Conservation (phyloP, 2,888 invertebrate genomes). For the Herminia tarsipennalis region DNA sequence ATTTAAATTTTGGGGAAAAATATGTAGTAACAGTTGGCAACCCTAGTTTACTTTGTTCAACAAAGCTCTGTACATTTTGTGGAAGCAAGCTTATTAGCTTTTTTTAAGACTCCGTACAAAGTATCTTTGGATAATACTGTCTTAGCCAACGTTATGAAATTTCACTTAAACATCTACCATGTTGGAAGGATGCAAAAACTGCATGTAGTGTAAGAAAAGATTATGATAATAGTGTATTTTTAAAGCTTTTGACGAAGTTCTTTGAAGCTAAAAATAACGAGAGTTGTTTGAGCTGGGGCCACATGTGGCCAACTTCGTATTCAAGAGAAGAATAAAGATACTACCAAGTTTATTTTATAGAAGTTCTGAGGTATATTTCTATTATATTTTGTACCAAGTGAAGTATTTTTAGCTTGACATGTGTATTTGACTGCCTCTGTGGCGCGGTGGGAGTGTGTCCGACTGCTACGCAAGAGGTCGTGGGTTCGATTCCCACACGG, state of each 20-base stretch:
- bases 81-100: constrained; percentile 34
- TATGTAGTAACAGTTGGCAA: no score
- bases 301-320: neutral
- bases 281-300: neutral
- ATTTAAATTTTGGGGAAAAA: no score
- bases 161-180: constrained; percentile 18
- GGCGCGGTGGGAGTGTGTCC: no score
- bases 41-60: constrained; percentile 26
- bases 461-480: no score
- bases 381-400: no score
- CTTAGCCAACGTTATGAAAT: constrained; percentile 32
- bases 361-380: no score
- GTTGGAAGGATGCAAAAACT: constrained; percentile 21
- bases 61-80: constrained; percentile 26
- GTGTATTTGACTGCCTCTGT: no score
- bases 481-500: no score
- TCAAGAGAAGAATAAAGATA: no score
- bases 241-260: neutral
- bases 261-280: constrained; percentile 1
- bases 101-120: constrained; percentile 38
- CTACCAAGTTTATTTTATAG: no score
- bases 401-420: no score
- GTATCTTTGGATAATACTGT: constrained; percentile 22
- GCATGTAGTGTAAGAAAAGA: constrained; percentile 8
- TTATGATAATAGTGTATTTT: constrained; percentile 4